Base-by-base conservation (phyloP, 2,113 vertebrate species). In the Asarcornis scutulata region DNA sequence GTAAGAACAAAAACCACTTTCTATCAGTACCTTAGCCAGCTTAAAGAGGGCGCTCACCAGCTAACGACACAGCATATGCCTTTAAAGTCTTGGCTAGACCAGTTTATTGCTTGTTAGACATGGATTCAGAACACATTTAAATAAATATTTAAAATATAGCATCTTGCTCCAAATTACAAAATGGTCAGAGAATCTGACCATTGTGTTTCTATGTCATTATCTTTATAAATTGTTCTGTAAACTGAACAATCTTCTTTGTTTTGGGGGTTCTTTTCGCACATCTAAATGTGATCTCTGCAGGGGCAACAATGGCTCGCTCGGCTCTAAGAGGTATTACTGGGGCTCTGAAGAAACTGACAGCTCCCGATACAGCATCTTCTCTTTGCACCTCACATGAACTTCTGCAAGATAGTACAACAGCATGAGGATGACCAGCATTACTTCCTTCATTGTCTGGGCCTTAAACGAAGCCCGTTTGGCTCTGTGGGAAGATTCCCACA, bases 11-110 rank as follows among this genome's bases (percentile, higher is more conserved):
- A 98, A 96, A 14, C 0, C 92, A 98, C 83, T 97, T 97, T 97
- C 95, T 98, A 97, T 98, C 90, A 97, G 98, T 99, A 98, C 98
- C 98, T 98, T 97, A 97, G 96, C 97, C 97, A 98, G 97, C 95
- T 98, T 98, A 98, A 98, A 97, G 97, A 98, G 98, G 98, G 98
- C 97, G 98, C 98, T 98, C 99, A 98, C 97, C 98, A 98, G 98
- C 97, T 97, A 98, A 94, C 4, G 84, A 95, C 90, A 92, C 82
- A 96, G 95, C 95, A 94, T 93, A 94, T 97, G 96, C 96, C 95
- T 91, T 93, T 80, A 82, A 94, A 85, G 89, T 96, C 97, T 96
- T 93, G 94, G 93, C 97, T 97, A 96, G 96, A 98, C 94, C 96
- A 96, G 86, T 93, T 97, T 97, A 98, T 97, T 98, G 97, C 97